Evolutionary conservation across 2,888 invertebrate genomes (phyloP), one percentile per base, ranked within the genome.

Genomic region (Drosophila mimetica): DNA sequence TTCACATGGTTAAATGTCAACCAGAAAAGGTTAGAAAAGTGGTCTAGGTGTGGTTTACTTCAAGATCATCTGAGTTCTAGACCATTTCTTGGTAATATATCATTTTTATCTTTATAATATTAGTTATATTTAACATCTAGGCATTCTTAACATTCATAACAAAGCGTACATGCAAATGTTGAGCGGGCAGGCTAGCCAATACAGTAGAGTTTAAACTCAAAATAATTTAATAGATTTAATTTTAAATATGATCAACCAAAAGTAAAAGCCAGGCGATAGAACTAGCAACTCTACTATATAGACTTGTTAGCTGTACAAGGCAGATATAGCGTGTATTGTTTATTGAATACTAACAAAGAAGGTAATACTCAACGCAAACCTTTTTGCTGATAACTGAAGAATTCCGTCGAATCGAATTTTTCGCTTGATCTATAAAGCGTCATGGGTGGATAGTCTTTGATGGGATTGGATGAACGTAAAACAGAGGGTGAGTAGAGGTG

Each of bases 391-490:
- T 91, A 90, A 77, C 88, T 87, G 86, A 89, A 90, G 92, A 94
- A 93, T 89, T 94, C 94, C 92, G 93, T 93, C 57, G 92, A 94
- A 92, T 93, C 93, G 93, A 93, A 94, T 92, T 93, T 94, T 93
- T 94, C 93, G 92, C 93, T 91, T 71, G 92, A 93, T 93, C 94
- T 93, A 93, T 93, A 93, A 92, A 94, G 93, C 91, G 93, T 93
- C 90, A 93, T 93, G 77, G 92, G 90, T 87, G 90, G 91, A 74
- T 89, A 90, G 85, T 92, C 92, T 92, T 90, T 88, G 47, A 47
- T 41, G 34, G 54, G 37, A 52, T 47, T 37, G 54, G 46, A 44
- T 54, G 50, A 50, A 73, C 48, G 46, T 32, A 64, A 44, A 65
- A 46, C 14, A 16, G 16, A 22, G 44, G 65, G 28, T 63, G 37